Base-by-base conservation (phyloP, 2,113 vertebrate genomes). In the Lagenorhynchus albirostris region DNA sequence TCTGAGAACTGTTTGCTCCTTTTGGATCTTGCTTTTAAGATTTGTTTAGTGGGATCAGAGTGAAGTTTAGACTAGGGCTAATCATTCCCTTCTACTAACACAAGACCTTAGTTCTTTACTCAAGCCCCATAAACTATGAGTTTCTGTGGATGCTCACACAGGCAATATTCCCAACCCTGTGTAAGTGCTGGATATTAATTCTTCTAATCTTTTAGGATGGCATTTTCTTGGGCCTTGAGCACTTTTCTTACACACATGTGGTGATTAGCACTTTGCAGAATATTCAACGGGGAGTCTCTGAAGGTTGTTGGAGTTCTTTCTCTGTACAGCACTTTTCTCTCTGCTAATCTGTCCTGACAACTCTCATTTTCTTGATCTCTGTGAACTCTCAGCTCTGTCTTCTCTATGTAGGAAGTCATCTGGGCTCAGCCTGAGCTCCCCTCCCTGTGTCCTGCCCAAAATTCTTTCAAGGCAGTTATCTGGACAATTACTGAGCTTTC, bases 91-190 rank as follows among this genome's bases (percentile, higher is more conserved):
- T 55, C 14, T 44, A 38, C 13, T 10, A 31, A 26, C 3, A 33
- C 11, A 70, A 25, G 44, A 83, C 6, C 53, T 38, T 25, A 50
- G 8, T 10, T 47, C 4, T 41, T 8, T 31, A 62, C 14, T 91
- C 25, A 38, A 38, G 25, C n/a, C 15, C 26, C 6, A 4, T 0
- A 6, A 38, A 23, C 12, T 9, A 17, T 68, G 67, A 29, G 44
- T 47, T 70, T 73, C 55, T 44, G 8, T 15, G 5, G 29, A 8
- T 62, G 4, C 23, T 77, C 1, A 18, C 17, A 29, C 12, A 53
- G 6, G 6, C 9, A n/a, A 3, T 71, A 3, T 13, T 65, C 3
- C 33, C 10, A 50, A 21, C 3, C n/a, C 3, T 41, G 2, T 38
- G 5, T 84, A 3, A 68, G 15, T 13, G 3, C 20, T n/a, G 15